Conservation (phyloP, 2,797 vertebrate species). For the Coracias cyanogaster region DNA sequence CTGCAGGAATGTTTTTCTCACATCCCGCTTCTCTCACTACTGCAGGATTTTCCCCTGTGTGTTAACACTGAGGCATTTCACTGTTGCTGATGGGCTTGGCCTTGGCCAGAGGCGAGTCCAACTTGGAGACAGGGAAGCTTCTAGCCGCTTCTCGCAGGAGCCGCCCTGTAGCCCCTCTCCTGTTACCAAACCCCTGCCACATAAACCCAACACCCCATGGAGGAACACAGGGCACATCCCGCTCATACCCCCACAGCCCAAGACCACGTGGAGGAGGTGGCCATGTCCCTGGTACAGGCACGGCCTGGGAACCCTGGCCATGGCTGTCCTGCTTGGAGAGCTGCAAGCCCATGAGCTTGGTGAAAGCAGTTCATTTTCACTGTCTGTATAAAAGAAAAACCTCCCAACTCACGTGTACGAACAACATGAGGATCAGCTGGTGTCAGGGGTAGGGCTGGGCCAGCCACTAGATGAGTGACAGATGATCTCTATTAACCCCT, state of each 20-base stretch:
- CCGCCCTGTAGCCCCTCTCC: background rate
- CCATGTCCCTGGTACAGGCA: background rate
- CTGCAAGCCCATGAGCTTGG: background rate
- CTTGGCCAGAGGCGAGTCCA: background rate
- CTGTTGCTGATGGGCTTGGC: background rate
- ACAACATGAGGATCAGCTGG: background rate
- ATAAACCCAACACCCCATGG: background rate
- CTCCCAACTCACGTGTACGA: fast-evolving
- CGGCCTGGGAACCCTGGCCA: fast-evolving
- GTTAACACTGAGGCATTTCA: background rate
- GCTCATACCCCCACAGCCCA: background rate
- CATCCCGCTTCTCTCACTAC: background rate
- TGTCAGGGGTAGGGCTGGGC: too few species aligned
- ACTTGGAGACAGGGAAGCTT: background rate
- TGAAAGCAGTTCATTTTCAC: background rate
- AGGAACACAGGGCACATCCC: background rate
- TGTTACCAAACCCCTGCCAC: background rate
- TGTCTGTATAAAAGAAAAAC: background rate
- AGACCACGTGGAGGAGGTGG: fast-evolving
- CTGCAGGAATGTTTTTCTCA: background rate
- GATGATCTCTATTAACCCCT: too few species aligned
- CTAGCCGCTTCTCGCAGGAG: background rate
- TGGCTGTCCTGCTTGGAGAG: fast-evolving
- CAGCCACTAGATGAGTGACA: too few species aligned
- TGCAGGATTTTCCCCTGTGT: background rate